Evolutionary conservation across 2,797 vertebrate genomes (phyloP), one percentile per base, ranked within the genome.

Genomic region (Amblyopsis hoosieri): DNA sequence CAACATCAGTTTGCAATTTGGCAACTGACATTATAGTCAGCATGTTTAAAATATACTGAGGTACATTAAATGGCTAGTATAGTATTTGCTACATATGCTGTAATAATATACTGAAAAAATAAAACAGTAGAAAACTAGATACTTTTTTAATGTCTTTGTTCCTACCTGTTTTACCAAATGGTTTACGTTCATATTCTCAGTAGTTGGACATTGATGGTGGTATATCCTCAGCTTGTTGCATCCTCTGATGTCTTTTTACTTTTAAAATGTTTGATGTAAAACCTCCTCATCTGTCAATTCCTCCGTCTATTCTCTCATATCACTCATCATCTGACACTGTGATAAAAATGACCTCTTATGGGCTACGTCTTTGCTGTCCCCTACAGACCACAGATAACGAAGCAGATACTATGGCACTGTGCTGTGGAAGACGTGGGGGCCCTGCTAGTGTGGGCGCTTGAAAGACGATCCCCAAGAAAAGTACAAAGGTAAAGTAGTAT

Each of bases 111-210:
- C 12, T 33, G 9, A 60, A 50, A 5, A 33, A 42, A 13, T n/a
- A 56, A 33, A 6, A 57, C 13, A 57, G 45, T 33, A 45, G 8
- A 9, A 45, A 1, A 54, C 7, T 29, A 23, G 9, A 5, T 42
- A 45, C 1, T 52, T 45, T 8, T 5, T 29, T 9, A n/a, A 6
- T 64, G 29, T 45, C 8, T 29, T 29, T 62, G 19, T 7, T 68
- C 83, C 67, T 85, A 93, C 92, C 92, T 91, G 85, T 66, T 74
- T 78, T 71, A 82, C 71, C 53, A 55, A 56, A 52, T 76, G 69
- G 62, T 68, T 74, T 67, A 80, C 80, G 72, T 74, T 88, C 92
- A 92, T 86, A 46, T 88, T 83, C 73, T 86, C 64, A 64, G 51
- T 11, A 15, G 48, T 54, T 71, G 64, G 68, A 59, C 1, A 65